Percentiles rank a stretch among this genome's conserved stretches.
Evolutionary conservation across 1,140 invertebrate species (phyloP).

Genomic region (Dysdera silvatica): DNA sequence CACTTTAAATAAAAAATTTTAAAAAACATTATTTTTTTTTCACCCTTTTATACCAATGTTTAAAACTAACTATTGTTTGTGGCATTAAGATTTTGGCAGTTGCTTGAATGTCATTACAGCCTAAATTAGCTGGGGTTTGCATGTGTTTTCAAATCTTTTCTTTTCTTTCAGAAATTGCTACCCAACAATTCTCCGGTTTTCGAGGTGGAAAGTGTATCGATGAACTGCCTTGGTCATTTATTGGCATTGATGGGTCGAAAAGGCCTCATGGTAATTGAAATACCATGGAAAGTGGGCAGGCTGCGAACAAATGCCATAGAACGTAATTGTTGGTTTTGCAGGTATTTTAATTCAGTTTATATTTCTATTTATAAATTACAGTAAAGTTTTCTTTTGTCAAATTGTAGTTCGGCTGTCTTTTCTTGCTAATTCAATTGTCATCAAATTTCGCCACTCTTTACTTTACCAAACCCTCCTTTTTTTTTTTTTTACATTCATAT

Average conservation of each 20-base stretch:
- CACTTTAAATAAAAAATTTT: too few species aligned
- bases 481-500: too few species aligned
- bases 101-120: too few species aligned
- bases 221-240: constrained; percentile 38
- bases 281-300: constrained; percentile 43
- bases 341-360: constrained; percentile 36
- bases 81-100: too few species aligned
- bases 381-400: constrained; percentile 38
- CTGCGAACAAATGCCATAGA: neutral
- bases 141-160: neutral
- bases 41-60: too few species aligned
- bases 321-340: constrained; percentile 9
- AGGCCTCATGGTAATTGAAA: constrained; percentile 42
- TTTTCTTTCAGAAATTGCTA: constrained; percentile 39
- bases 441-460: too few species aligned
- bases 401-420: too few species aligned
- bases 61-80: too few species aligned
- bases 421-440: too few species aligned
- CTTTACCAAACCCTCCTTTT: too few species aligned
- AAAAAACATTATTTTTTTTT: too few species aligned
- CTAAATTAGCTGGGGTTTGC: too few species aligned
- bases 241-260: constrained; percentile 40
- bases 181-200: constrained; percentile 42
- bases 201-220: constrained; percentile 40
- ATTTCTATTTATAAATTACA: constrained; percentile 37